Percentiles rank a stretch among this genome's conserved stretches.
Evolutionary conservation across 2,888 invertebrate species (phyloP).

Genomic region (Tenthredo mesomela): DNA sequence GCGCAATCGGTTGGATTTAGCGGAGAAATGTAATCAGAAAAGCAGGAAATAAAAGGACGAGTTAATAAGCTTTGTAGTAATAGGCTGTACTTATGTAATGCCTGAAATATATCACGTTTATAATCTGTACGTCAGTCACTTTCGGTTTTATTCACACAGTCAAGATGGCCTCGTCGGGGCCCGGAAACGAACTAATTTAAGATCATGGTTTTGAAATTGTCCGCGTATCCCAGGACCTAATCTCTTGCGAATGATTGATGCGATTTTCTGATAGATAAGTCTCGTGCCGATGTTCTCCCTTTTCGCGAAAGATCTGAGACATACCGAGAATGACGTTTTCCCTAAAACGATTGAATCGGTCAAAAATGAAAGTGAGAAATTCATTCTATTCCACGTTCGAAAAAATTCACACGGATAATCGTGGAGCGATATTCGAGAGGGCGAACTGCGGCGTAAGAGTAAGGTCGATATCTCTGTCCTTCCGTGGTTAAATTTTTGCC

Average conservation of each 20-base stretch:
- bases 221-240: background rate
- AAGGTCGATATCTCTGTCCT: conserved; percentile 19
- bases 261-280: conserved; percentile 31
- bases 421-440: background rate
- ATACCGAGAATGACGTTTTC: background rate
- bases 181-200: conserved; percentile 41
- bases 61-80: background rate
- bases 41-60: no score
- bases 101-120: background rate
- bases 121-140: background rate
- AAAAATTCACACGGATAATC: background rate
- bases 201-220: background rate
- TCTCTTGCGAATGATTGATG: conserved; percentile 39
- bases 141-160: background rate
- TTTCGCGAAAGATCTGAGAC: background rate
- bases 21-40: background rate
- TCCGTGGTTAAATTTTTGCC: background rate
- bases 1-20: background rate
- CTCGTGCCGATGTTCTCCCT: no score
- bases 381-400: background rate
- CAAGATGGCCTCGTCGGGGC: background rate
- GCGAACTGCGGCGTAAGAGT: background rate
- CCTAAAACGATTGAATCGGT: background rate
- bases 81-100: background rate
- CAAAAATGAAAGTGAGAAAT: background rate